Evolutionary conservation across 2,797 vertebrate species (phyloP).

Genomic region (Halcyon chelicuti): DNA sequence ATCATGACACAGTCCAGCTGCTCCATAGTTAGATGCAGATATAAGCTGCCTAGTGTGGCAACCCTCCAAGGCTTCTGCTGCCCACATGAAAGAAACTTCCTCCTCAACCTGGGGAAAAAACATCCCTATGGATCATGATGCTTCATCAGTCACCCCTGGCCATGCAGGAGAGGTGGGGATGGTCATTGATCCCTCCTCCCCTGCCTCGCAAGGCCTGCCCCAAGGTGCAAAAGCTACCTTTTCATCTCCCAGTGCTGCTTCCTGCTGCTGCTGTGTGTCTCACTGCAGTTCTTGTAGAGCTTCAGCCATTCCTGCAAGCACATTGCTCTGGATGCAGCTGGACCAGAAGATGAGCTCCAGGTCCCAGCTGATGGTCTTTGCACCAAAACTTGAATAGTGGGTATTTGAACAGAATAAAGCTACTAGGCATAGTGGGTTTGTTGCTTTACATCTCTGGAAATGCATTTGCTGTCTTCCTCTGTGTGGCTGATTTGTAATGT

Average conservation of each 20-base stretch:
- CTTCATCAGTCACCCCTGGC: background rate
- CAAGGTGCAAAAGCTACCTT: too few species aligned
- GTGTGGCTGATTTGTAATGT: background rate
- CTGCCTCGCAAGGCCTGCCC: background rate
- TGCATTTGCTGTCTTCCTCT: background rate
- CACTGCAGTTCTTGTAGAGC: accelerated
- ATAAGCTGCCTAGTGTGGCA: background rate
- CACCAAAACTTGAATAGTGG: too few species aligned
- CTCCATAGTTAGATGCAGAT: background rate
- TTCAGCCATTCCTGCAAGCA: background rate
- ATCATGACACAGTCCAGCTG: too few species aligned
- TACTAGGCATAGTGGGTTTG: background rate
- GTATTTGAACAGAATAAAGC: background rate
- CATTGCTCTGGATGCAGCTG: background rate
- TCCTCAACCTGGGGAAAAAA: background rate
- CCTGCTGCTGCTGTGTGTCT: background rate
- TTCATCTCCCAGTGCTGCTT: background rate
- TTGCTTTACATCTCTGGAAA: background rate
- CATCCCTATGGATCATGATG: background rate
- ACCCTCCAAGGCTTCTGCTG: background rate
- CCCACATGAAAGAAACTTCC: background rate
- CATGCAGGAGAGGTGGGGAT: background rate
- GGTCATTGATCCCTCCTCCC: background rate
- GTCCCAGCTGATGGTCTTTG: background rate
- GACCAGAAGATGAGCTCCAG: too few species aligned